Evolutionary conservation across 2,888 invertebrate genomes (phyloP), one percentile per base, ranked within the genome.

Genomic region (Macaria liturata): DNA sequence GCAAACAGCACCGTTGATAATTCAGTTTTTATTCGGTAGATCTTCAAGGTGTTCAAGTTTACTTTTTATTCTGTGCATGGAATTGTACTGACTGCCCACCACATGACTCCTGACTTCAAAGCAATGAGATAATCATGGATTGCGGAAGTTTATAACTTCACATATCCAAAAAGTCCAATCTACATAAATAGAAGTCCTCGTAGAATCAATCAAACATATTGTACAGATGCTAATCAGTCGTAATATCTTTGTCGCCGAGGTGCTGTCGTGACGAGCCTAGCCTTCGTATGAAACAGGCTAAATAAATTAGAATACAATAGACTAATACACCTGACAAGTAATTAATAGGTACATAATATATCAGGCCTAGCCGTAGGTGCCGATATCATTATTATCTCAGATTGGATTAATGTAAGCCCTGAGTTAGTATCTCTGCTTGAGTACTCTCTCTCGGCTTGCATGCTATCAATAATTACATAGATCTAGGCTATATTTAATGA

Each of bases 281-380:
- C 91, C 90, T 91, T 89, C 85, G 74, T 68, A 69, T 80, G 74
- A 81, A 81, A 78, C 82, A 75, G 79, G 76, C 82, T 79, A 74
- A 80, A 81, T 81, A 74, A 80, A 90, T 90, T 90, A 88, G 82
- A 89, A 90, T 90, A 90, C 91, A 90, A 91, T 89, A 74, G 85
- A 73, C 72, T 68, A 77, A 81, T 82, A 78, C 74, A 81, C 76
- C 80, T 83, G 78, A 80, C 81, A 77, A 67, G 76, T 79, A 85
- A 89, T 89, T 89, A 88, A 85, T 87, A 83, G 62, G 59, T 64
- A 76, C 76, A 73, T 76, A 74, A 71, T 65, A 64, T 70, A 55
- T 55, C 53, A 49, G 56, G 8, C 39, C 37, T 9, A 40, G 42
- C 46, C 39, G 55, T 56, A 60, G 55, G 67, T 62, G 64, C 63